These are phyloP conservation scores for Halcyon malimbica DNA, from an alignment of 2,113 vertebrate species.

Conservation along the genomic window DNA sequence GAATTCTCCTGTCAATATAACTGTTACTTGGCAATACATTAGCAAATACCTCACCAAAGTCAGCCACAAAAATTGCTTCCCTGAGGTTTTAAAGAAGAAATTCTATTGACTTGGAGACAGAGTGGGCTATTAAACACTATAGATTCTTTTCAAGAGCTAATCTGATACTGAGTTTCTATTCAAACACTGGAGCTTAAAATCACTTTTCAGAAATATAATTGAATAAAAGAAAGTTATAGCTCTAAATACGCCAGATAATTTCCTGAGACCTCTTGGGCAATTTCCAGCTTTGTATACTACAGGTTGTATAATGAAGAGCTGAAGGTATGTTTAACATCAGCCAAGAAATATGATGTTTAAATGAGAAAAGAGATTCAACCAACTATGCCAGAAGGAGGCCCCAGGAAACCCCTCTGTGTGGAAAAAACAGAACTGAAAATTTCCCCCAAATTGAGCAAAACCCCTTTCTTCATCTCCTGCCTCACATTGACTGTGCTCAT, in stretches of 20 bases:
- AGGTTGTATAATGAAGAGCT: not conserved
- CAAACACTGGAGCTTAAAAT: not conserved
- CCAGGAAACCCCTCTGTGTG: not conserved
- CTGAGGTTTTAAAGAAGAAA: conserved; percentile 30
- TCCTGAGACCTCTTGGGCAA: not conserved
- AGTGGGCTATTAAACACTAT: not conserved
- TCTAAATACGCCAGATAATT: conserved; percentile 1
- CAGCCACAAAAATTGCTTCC: not conserved
- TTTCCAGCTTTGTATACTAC: not conserved
- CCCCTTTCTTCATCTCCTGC: not conserved
- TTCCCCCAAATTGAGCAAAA: not conserved
- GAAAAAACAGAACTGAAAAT: not conserved
- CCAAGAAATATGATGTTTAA: not conserved
- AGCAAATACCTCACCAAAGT: not conserved
- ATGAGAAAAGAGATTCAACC: not conserved
- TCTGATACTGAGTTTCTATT: not conserved
- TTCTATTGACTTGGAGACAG: not conserved
- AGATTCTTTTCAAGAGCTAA: conserved; percentile 4
- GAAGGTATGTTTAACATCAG: not conserved
- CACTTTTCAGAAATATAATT: conserved; percentile 5
- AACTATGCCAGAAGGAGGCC: not conserved
- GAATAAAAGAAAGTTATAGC: conserved; percentile 10
- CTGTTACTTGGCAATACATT: not conserved
- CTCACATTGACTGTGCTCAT: not conserved
- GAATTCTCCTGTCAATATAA: not conserved